These are phyloP conservation scores for Pristis pectinata DNA, from an alignment of 2,797 vertebrate species.

Conservation along the genomic window DNA sequence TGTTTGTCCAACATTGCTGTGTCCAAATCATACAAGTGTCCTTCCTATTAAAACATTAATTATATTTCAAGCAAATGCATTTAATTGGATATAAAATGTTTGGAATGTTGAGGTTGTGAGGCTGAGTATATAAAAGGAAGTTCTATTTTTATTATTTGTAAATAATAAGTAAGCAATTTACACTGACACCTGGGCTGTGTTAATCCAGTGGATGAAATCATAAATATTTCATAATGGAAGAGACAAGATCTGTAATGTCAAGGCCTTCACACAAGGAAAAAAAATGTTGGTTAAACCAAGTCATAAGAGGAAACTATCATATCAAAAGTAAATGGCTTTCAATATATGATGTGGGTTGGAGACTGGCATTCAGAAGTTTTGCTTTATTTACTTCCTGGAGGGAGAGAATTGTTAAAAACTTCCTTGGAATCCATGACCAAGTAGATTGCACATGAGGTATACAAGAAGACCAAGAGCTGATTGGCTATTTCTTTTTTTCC, in stretches of 20 bases:
- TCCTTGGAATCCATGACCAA: background rate
- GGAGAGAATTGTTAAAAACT: background rate
- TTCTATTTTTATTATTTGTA: background rate
- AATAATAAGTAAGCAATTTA: background rate
- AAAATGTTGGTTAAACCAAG: background rate
- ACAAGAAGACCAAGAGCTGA: background rate
- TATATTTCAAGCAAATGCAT: background rate
- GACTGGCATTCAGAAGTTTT: background rate
- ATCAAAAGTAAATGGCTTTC: background rate
- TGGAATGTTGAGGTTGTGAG: background rate
- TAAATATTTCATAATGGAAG: background rate
- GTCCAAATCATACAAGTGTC: no score
- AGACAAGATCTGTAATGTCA: background rate
- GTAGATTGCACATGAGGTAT: background rate
- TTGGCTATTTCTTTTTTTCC: background rate
- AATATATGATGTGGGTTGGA: background rate
- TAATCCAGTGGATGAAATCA: no score
- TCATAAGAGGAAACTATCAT: background rate
- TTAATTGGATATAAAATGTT: background rate
- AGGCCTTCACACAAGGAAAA: background rate
- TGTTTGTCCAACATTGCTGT: background rate
- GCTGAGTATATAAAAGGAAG: background rate
- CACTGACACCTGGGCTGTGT: background rate
- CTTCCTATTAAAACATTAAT: background rate
- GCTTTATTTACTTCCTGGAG: background rate